phyloP scores from a whole-genome alignment of 2,113 vertebrate genomes.

The Etheostoma spectabile region DNA sequence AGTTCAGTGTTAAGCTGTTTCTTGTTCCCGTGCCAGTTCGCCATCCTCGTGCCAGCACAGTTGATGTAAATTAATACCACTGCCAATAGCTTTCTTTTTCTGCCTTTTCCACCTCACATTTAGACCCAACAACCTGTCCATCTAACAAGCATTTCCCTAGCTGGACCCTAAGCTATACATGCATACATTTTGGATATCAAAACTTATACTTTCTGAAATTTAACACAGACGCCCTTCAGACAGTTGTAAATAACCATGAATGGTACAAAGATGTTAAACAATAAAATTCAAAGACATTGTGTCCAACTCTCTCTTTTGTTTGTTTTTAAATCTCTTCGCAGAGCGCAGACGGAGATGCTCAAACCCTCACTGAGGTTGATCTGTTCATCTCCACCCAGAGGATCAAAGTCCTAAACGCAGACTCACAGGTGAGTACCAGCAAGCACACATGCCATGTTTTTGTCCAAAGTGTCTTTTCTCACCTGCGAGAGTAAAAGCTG shows the following conservation, averaged over 20 bases:
- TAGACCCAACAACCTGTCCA: constrained; percentile 47
- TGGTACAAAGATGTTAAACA: constrained; percentile 5
- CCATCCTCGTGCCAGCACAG: constrained; percentile 48
- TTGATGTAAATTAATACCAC: constrained; percentile 52
- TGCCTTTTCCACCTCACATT: constrained; percentile 59
- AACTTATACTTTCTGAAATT: constrained; percentile 1
- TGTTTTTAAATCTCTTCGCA: constrained; percentile 61
- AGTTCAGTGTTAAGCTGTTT: constrained; percentile 63
- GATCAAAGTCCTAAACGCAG: constrained; percentile 97
- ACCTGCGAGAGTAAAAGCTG: constrained; percentile 8
- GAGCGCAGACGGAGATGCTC: constrained; percentile 91
- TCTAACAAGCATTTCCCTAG: constrained; percentile 47
- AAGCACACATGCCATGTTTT: background rate
- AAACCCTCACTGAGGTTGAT: constrained; percentile 94
- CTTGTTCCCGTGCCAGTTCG: constrained; percentile 50
- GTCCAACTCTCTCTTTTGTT: constrained; percentile 16
- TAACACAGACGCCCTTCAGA: constrained; percentile 24
- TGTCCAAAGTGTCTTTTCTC: background rate
- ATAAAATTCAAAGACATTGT: constrained; percentile 4
- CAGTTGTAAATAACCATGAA: constrained; percentile 7
- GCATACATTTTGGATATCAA: constrained; percentile 39
- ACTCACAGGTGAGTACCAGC: constrained; percentile 89
- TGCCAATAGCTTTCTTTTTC: constrained; percentile 51
- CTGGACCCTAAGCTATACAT: constrained; percentile 28
- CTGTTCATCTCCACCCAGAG: constrained; percentile 97